These are phyloP conservation scores for Nothobranchius kuhntae DNA, from an alignment of 2,113 vertebrate species.

Conservation along the genomic window DNA sequence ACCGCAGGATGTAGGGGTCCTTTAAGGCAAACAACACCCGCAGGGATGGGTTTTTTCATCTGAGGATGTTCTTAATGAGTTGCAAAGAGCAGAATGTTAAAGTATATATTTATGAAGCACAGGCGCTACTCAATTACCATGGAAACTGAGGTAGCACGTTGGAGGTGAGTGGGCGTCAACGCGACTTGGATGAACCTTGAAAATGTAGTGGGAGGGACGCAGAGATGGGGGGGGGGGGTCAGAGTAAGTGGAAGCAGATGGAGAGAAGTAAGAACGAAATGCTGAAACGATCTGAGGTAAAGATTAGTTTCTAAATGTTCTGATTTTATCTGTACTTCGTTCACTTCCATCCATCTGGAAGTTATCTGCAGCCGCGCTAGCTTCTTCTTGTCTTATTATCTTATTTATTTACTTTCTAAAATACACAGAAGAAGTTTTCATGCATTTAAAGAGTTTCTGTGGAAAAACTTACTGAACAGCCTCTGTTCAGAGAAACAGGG, in stretches of 20 bases:
- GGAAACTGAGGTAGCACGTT: constrained; percentile 74
- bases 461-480: too few relatives aligned
- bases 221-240: constrained; percentile 31
- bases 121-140: constrained; percentile 72
- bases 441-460: too few relatives aligned
- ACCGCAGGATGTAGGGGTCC: constrained; percentile 8
- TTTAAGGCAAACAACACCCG: constrained; percentile 43
- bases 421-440: too few relatives aligned
- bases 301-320: constrained; percentile 23
- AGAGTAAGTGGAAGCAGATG: constrained; percentile 59
- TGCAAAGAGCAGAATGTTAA: constrained; percentile 57
- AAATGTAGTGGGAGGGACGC: constrained; percentile 71
- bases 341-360: not conserved
- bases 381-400: too few relatives aligned
- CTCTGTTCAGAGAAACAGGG: too few relatives aligned
- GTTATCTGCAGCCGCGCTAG: not conserved
- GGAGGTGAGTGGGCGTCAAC: constrained; percentile 72
- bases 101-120: constrained; percentile 70
- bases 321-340: constrained; percentile 7
- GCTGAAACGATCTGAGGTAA: constrained; percentile 11
- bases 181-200: constrained; percentile 74
- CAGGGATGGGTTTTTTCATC: constrained; percentile 32
- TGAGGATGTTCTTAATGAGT: constrained; percentile 68
- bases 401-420: too few relatives aligned
- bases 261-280: constrained; percentile 36